Percentiles rank a stretch among this genome's conserved stretches.
phyloP scores from a whole-genome alignment of 1,140 invertebrate genomes.

The Brachionus manjavacas region DNA sequence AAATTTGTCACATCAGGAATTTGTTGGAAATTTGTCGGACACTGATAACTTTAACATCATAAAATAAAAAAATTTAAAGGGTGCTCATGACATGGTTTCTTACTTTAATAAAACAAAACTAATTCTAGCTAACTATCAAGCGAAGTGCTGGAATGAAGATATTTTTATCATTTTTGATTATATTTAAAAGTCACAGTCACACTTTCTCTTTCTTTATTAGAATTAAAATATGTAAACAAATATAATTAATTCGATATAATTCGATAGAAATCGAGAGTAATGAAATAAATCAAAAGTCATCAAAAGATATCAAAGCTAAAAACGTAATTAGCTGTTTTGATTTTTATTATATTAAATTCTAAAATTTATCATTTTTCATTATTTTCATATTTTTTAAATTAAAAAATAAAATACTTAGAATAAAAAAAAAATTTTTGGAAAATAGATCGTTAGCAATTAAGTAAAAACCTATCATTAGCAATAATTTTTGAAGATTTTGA shows the following conservation, averaged over 20 bases:
- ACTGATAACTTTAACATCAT: background rate
- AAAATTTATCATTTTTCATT: background rate
- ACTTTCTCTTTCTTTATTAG: background rate
- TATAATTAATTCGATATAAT: background rate
- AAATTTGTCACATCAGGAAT: background rate
- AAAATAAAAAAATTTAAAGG: background rate
- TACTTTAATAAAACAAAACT: slow-evolving; percentile 11
- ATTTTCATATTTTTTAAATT: background rate
- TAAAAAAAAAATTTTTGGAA: background rate
- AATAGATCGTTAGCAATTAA: background rate
- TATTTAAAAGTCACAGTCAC: background rate
- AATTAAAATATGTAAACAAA: background rate
- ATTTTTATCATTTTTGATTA: background rate
- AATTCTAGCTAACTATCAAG: background rate
- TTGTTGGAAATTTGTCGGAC: background rate
- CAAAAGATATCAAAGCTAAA: background rate
- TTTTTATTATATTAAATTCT: background rate
- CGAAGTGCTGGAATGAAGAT: background rate
- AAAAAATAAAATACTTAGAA: background rate
- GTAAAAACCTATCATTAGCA: background rate
- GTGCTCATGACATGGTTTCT: background rate
- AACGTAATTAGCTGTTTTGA: background rate
- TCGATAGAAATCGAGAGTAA: background rate
- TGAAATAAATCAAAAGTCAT: background rate
- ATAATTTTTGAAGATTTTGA: background rate